A percentile compares a stretch with the other conserved stretches of the same genome.
phyloP scores from a whole-genome alignment of 2,888 invertebrate species.

The Lithophane ornitopus region DNA sequence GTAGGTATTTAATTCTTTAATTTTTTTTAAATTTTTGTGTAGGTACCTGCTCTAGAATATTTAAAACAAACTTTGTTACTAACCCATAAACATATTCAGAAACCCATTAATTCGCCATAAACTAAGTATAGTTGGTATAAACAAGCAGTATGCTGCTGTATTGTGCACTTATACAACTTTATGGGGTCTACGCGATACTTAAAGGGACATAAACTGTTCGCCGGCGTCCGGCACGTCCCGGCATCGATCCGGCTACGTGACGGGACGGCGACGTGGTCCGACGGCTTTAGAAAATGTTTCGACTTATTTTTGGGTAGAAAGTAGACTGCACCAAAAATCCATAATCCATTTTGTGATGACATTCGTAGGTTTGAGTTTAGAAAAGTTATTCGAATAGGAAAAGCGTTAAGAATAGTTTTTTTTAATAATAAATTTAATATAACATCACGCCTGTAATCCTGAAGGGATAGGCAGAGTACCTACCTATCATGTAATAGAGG shows the following conservation, averaged over 20 bases:
- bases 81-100: constrained; percentile 37
- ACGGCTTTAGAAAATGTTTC: constrained; percentile 33
- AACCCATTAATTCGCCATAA: constrained; percentile 52
- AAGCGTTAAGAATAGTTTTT: not conserved
- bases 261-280: constrained; percentile 60
- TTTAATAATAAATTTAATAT: no score
- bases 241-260: constrained; percentile 67
- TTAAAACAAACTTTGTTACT: not conserved
- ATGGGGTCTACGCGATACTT: constrained; percentile 59
- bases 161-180: constrained; percentile 58
- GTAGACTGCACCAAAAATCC: no score
- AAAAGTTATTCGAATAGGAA: not conserved
- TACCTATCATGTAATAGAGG: not conserved
- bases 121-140: constrained; percentile 50
- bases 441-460: not conserved
- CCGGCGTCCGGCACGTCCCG: constrained; percentile 67
- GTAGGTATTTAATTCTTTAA: accelerated
- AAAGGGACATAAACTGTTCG: constrained; percentile 64
- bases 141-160: constrained; percentile 44
- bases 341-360: constrained; percentile 19
- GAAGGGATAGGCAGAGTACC: not conserved
- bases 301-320: constrained; percentile 26
- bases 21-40: not conserved
- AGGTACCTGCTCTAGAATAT: not conserved
- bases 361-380: not conserved